phyloP scores from a whole-genome alignment of 2,113 vertebrate species.

The Embiotoca jacksoni region DNA sequence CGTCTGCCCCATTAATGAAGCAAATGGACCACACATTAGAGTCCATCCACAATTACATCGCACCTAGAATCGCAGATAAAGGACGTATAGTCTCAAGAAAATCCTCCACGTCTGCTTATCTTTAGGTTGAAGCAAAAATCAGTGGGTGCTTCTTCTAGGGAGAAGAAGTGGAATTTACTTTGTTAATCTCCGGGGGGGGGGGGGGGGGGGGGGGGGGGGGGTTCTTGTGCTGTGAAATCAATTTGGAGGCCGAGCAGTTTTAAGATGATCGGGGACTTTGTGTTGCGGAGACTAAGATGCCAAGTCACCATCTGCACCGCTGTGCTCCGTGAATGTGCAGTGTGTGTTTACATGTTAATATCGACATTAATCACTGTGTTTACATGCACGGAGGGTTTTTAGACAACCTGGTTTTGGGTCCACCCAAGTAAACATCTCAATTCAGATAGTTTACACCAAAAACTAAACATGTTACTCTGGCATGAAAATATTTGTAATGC shows the following conservation, averaged over 20 bases:
- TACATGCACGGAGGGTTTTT: constrained; percentile 31
- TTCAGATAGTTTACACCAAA: constrained; percentile 18
- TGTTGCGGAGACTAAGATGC: constrained; percentile 35
- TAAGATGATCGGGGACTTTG: constrained; percentile 61
- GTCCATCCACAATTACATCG: constrained; percentile 66
- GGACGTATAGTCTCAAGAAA: constrained; percentile 54
- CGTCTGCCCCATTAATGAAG: constrained; percentile 76
- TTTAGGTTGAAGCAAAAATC: constrained; percentile 34
- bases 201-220: constrained; percentile 34
- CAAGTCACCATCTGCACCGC: constrained; percentile 54
- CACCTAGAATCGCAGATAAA: constrained; percentile 60
- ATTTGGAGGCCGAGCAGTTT: constrained; percentile 59
- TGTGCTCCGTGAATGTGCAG: constrained; percentile 11
- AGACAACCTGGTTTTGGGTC: constrained; percentile 36
- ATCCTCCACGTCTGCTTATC: constrained; percentile 51
- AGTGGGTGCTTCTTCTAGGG: constrained; percentile 44
- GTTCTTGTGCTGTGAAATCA: constrained; percentile 62
- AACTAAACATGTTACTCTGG: constrained; percentile 37
- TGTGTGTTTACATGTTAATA: constrained; percentile 45
- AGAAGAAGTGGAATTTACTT: constrained; percentile 65
- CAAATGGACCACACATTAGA: constrained; percentile 80
- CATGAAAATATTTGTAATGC: constrained; percentile 12
- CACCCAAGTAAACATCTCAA: constrained; percentile 43
- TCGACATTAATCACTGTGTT: constrained; percentile 54
- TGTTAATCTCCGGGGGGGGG: constrained; percentile 52